Conservation (phyloP, 2,113 vertebrate genomes). For the Sclerurus mexicanus region DNA sequence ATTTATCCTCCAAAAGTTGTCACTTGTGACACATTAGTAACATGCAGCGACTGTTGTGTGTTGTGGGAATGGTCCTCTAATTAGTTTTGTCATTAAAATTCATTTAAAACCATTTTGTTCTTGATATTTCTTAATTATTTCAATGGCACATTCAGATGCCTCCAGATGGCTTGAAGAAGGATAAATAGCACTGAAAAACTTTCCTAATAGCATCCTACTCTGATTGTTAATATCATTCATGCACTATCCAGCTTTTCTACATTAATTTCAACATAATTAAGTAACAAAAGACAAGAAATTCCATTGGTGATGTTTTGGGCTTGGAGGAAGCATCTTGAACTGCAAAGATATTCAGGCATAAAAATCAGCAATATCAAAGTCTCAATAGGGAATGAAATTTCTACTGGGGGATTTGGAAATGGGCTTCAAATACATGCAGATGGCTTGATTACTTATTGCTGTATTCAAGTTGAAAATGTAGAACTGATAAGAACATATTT, state of each 20-base stretch:
- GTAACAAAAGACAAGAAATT: conserved; percentile 12
- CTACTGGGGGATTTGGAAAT: neutral
- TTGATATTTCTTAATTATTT: conserved; percentile 55
- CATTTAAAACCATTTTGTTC: conserved; percentile 39
- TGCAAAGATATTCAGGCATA: neutral
- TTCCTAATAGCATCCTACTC: neutral
- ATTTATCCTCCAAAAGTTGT: neutral
- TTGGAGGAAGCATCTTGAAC: neutral
- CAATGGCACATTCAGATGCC: conserved; percentile 27
- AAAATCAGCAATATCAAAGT: neutral
- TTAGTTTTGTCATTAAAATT: conserved; percentile 52
- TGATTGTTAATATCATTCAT: conserved; percentile 12
- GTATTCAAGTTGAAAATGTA: neutral
- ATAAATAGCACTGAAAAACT: conserved; percentile 34
- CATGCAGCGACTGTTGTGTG: neutral
- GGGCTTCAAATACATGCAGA: neutral
- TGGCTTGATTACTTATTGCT: neutral
- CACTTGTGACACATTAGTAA: neutral
- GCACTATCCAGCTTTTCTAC: neutral
- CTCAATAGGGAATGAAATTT: neutral
- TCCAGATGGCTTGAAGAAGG: conserved; percentile 59
- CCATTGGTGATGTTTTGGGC: neutral
- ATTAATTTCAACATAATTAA: conserved; percentile 21
- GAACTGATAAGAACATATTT: neutral
- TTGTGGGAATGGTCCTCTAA: conserved; percentile 8